Evolutionary conservation across 2,888 invertebrate genomes (phyloP).

Genomic region (Steinernema carpocapsae): DNA sequence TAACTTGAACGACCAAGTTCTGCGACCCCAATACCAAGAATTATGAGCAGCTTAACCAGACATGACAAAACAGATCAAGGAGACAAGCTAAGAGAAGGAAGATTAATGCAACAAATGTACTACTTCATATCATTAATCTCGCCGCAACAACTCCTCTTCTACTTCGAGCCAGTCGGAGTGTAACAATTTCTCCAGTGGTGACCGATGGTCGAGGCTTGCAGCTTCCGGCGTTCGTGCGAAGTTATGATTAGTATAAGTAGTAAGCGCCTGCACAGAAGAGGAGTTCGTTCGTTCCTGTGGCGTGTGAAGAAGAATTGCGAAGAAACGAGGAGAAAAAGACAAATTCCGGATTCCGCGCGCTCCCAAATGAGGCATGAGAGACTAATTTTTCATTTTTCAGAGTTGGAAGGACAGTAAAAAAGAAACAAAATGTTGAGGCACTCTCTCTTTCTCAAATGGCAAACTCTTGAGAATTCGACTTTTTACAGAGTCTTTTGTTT

Average conservation of each 20-base stretch:
- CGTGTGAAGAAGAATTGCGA: not conserved
- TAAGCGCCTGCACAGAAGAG: not conserved
- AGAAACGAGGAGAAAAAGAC: slow-evolving; percentile 14
- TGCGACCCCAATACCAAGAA: too few relatives aligned
- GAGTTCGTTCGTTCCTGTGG: too few relatives aligned
- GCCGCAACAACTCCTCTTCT: slow-evolving; percentile 24
- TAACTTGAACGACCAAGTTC: not conserved
- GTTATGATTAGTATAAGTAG: slow-evolving; percentile 11
- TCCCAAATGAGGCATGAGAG: slow-evolving; percentile 25
- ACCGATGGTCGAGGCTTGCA: slow-evolving; percentile 15
- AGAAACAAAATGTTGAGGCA: slow-evolving; percentile 12
- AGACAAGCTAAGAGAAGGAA: not conserved
- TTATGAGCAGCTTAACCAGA: not conserved
- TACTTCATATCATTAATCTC: too few relatives aligned
- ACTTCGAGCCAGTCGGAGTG: not conserved
- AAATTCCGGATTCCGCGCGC: slow-evolving; percentile 10
- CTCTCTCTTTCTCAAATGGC: not conserved
- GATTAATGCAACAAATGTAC: slow-evolving; percentile 16
- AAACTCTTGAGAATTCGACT: not conserved
- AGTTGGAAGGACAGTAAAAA: not conserved
- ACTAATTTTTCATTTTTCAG: slow-evolving; percentile 28
- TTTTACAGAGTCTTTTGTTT: not conserved
- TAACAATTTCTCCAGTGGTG: slow-evolving; percentile 25
- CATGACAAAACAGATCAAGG: not conserved
- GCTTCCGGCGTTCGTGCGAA: slow-evolving; percentile 28